Percentiles rank a stretch among this genome's conserved stretches.
Evolutionary conservation across 2,888 invertebrate genomes (phyloP).

Genomic region (Drosophila neotestacea): DNA sequence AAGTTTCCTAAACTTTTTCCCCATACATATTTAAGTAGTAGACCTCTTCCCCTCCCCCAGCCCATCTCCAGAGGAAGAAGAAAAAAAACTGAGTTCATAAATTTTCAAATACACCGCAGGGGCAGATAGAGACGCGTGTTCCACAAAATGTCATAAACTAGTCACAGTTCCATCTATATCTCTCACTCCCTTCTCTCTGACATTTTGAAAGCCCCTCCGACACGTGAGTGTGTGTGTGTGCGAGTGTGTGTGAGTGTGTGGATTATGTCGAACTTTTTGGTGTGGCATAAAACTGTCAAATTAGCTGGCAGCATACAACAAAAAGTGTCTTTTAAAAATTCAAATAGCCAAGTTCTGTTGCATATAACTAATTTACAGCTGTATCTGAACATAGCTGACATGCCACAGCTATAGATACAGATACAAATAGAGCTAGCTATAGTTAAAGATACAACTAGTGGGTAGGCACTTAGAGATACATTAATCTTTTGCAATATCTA

Average conservation of each 20-base stretch:
- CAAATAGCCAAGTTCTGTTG: conserved; percentile 57
- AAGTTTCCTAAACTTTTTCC: conserved; percentile 16
- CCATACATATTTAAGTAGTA: conserved; percentile 29
- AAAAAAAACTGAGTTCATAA: conserved; percentile 55
- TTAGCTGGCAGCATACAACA: conserved; percentile 59
- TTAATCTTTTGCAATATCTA: neutral
- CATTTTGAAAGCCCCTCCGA: conserved; percentile 70
- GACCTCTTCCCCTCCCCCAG: neutral
- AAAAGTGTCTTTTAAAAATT: conserved; percentile 59
- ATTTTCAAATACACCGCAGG: conserved; percentile 51
- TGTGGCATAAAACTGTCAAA: conserved; percentile 76
- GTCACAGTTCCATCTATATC: conserved; percentile 49
- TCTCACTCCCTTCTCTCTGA: conserved; percentile 43
- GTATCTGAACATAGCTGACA: conserved; percentile 44
- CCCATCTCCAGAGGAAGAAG: neutral
- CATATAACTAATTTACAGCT: conserved; percentile 68
- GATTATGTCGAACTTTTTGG: conserved; percentile 45
- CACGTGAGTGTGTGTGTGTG: conserved; percentile 43
- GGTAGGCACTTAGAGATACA: neutral
- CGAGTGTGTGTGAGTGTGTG: conserved; percentile 14
- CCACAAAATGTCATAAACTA: conserved; percentile 75
- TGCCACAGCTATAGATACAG: conserved; percentile 30
- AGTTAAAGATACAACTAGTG: neutral
- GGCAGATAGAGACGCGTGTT: conserved; percentile 65
- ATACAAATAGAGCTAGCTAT: neutral